Conservation (phyloP, 2,888 invertebrate species). For the Xanthia togata region DNA sequence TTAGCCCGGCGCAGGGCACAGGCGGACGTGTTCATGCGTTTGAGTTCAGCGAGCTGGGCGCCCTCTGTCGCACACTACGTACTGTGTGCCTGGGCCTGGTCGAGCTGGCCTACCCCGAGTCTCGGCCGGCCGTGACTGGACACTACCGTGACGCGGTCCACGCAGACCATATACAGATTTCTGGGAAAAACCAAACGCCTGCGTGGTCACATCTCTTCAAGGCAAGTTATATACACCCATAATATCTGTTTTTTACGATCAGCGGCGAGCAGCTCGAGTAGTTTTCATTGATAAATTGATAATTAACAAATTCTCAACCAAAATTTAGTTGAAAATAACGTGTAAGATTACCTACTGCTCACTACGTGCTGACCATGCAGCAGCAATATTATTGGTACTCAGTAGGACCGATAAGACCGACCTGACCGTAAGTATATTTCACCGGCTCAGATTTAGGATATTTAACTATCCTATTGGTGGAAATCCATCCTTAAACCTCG, state of each 20-base stretch:
- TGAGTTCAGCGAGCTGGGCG: slow-evolving; percentile 93
- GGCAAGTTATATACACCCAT: slow-evolving; percentile 78
- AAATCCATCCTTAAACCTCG: too few species aligned
- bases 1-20: background rate
- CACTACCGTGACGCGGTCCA: slow-evolving; percentile 89
- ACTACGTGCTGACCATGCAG: too few species aligned
- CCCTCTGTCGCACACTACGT: slow-evolving; percentile 93
- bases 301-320: too few species aligned
- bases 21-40: slow-evolving; percentile 91
- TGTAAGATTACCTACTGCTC: background rate
- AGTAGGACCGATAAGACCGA: too few species aligned
- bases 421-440: background rate
- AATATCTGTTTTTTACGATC: background rate
- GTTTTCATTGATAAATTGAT: background rate
- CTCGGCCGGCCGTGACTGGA: slow-evolving; percentile 91
- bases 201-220: slow-evolving; percentile 95
- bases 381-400: background rate
- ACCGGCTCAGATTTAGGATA: background rate
- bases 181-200: slow-evolving; percentile 88
- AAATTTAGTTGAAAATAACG: background rate
- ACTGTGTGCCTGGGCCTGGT: slow-evolving; percentile 96
- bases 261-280: background rate
- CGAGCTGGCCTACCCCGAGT: slow-evolving; percentile 96
- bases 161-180: slow-evolving; percentile 64
- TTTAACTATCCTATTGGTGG: background rate